These are phyloP conservation scores for Epirrhoe tristata DNA, from an alignment of 2,888 invertebrate species.

Conservation along the genomic window DNA sequence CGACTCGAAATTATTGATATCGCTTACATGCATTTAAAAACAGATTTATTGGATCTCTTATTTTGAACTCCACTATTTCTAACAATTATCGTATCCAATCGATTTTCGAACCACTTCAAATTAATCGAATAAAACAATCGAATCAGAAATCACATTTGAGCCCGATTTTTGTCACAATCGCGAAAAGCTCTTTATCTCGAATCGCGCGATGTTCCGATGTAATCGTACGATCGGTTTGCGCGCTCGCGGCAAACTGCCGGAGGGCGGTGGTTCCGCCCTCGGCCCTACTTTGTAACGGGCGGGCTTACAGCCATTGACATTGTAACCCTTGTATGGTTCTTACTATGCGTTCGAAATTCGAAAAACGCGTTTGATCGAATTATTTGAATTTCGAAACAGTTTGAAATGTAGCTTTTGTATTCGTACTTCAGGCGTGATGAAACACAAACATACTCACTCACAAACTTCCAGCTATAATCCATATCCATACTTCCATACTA, in stretches of 20 bases:
- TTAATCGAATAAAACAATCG: not conserved
- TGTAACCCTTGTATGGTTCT: constrained; percentile 44
- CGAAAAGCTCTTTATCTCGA: not conserved
- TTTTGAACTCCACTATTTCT: not conserved
- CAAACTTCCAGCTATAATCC: too few species aligned
- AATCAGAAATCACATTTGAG: not conserved
- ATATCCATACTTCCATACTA: too few species aligned
- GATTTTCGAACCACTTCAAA: not conserved
- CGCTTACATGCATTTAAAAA: not conserved
- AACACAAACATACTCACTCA: too few species aligned
- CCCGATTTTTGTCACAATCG: constrained; percentile 2
- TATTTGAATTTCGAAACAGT: too few species aligned
- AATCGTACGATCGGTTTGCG: constrained; percentile 63
- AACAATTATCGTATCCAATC: not conserved
- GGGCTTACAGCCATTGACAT: constrained; percentile 25
- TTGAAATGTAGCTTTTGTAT: too few species aligned
- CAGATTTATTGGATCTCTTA: not conserved
- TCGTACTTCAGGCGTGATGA: too few species aligned
- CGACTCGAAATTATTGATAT: not conserved
- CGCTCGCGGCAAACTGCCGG: constrained; percentile 75
- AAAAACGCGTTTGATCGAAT: not conserved
- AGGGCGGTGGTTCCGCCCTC: constrained; percentile 77
- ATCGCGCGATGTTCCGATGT: not conserved
- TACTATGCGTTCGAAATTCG: constrained; percentile 8
- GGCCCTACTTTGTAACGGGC: constrained; percentile 25